Base-by-base conservation (phyloP, 30 jellyfish, hydroid and myxozoan species). In the Chironex yamaguchii region DNA sequence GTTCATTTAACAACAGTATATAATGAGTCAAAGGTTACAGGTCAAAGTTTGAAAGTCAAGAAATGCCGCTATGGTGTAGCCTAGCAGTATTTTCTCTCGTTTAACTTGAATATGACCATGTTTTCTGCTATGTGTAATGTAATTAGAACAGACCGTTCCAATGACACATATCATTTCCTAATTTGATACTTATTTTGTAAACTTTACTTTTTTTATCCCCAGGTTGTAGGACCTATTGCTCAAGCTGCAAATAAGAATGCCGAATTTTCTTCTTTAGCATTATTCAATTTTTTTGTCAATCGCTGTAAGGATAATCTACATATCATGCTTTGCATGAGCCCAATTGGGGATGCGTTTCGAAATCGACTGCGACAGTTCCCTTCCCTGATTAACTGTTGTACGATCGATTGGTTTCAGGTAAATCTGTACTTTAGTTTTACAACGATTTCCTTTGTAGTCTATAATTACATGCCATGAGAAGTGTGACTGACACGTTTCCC, bases 351-450 rank as follows among this genome's bases (percentile, higher is more conserved):
- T 49, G 97, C 97, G 29, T 93, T 93, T 54, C 70, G 96, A 53
- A 86, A 89, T 88, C 66, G 98, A 51, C 72, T 93, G 67, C 72
- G 98, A n/a, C 97, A 93, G 71, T 93, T 93, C 50, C 98, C 98
- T 2, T 93, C 98, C 29, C 85, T 93, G 2, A 93, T 93, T 93
- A 93, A 88, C 76, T 93, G 98, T 74, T 93, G 98, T 75, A 93
- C 98, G 6, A 93, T 93, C 65, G 96, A 93, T 64, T 93, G 98
- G 98, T 93, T 93, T 53, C 98, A 93, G 93, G 98, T 86, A 58
- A 26, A 81, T 29, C 51, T 21, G 12, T 42, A 17, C 9, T 42
- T 6, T 42, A 6, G 58, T 42, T 42, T 42, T 6, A 42, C n/a
- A n/a, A n/a, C n/a, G n/a, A n/a, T n/a, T n/a, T n/a, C n/a, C n/a